phyloP scores from a whole-genome alignment of 2,888 invertebrate genomes.

The Epirrita christyi region DNA sequence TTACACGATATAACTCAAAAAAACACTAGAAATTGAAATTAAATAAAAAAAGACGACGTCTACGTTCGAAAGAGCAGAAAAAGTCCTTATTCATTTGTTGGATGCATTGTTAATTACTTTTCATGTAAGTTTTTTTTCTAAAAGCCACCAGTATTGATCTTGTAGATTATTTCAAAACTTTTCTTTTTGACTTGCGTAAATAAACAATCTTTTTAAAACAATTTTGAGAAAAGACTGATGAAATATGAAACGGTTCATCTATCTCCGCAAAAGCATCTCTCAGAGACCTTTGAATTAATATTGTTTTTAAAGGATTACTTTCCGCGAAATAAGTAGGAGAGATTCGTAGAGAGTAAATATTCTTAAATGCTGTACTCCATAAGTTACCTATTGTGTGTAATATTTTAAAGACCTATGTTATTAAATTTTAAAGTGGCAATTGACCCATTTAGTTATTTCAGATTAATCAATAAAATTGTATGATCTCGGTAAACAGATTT shows the following conservation, averaged over 20 bases:
- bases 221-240: conserved; percentile 12
- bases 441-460: background rate
- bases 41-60: too few species aligned
- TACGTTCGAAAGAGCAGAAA: too few species aligned
- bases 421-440: background rate
- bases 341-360: background rate
- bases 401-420: background rate
- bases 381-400: background rate
- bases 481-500: too few species aligned
- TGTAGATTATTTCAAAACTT: too few species aligned
- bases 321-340: conserved; percentile 1
- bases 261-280: conserved; percentile 12
- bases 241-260: conserved; percentile 21
- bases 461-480: background rate
- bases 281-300: conserved; percentile 10
- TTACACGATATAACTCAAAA: too few species aligned
- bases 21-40: too few species aligned
- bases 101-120: conserved; percentile 42
- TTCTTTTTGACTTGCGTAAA: too few species aligned
- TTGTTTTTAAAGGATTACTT: conserved; percentile 25
- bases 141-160: too few species aligned
- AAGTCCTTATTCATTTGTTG: too few species aligned
- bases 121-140: background rate
- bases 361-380: background rate
- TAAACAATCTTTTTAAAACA: conserved; percentile 10